Conservation (phyloP, 1,140 invertebrate genomes). For the Ceratosolen solmsi region DNA sequence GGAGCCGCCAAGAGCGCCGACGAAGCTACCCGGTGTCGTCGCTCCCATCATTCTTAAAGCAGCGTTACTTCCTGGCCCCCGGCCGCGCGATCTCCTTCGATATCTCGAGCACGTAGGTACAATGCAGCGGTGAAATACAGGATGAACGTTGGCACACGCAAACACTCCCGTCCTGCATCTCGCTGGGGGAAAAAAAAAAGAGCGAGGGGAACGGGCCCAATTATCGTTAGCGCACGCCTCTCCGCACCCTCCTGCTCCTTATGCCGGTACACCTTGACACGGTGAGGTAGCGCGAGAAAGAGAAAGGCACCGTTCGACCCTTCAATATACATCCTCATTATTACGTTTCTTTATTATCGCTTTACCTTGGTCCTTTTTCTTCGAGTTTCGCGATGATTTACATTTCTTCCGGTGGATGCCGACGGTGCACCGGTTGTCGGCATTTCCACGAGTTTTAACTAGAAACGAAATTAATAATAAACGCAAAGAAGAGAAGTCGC, state of each 20-base stretch:
- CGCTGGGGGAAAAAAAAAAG: too few relatives aligned
- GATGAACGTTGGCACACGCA: not conserved
- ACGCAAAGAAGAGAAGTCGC: not conserved
- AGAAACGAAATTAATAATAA: conserved; percentile 49
- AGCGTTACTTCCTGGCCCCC: conserved; percentile 20
- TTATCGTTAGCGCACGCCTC: not conserved
- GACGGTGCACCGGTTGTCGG: not conserved
- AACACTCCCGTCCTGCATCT: not conserved
- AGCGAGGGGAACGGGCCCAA: conserved; percentile 19
- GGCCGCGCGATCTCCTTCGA: not conserved
- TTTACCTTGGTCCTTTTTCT: not conserved
- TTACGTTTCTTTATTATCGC: conserved; percentile 12
- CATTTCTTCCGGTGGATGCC: too few relatives aligned
- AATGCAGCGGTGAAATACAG: conserved; percentile 61
- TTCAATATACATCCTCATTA: conserved; percentile 4
- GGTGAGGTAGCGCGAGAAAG: conserved; percentile 47
- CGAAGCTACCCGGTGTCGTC: too few relatives aligned
- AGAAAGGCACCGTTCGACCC: conserved; percentile 49
- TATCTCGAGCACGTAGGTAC: not conserved
- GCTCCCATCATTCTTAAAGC: not conserved
- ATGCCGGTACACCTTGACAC: not conserved
- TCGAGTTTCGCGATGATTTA: not conserved
- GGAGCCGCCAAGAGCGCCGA: not conserved
- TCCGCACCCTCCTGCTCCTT: conserved; percentile 20
- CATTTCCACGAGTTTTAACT: not conserved